Percentiles rank a stretch among this genome's conserved stretches.
Evolutionary conservation across 2,888 invertebrate species (phyloP).

Genomic region (Vesta saturnalis): DNA sequence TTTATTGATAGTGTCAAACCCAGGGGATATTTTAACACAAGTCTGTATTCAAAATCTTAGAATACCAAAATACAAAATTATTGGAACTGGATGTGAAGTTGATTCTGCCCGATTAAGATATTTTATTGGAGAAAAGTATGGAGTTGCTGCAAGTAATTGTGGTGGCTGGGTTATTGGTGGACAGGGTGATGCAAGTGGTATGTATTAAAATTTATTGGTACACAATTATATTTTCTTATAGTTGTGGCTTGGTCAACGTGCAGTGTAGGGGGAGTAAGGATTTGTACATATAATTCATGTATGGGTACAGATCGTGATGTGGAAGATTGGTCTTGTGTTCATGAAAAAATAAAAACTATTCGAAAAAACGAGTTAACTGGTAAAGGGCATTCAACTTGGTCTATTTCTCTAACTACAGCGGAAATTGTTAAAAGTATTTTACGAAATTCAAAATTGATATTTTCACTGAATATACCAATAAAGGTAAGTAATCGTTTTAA

Average conservation of each 20-base stretch:
- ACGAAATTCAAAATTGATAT: background rate
- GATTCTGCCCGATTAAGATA: background rate
- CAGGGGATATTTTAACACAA: background rate
- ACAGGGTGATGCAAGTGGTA: background rate
- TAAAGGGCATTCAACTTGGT: background rate
- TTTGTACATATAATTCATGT: background rate
- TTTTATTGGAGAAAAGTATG: background rate
- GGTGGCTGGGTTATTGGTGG: background rate
- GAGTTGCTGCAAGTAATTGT: background rate
- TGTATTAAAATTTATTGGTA: background rate
- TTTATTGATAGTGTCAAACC: background rate
- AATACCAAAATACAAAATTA: background rate
- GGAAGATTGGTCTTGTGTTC: background rate
- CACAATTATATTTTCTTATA: background rate
- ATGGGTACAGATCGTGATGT: background rate
- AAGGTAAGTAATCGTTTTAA: background rate
- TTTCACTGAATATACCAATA: background rate
- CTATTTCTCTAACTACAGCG: background rate
- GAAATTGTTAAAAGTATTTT: background rate
- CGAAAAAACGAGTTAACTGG: background rate
- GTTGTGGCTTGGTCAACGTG: background rate
- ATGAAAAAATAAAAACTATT: background rate
- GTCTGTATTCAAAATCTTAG: background rate
- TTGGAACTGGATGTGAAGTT: background rate
- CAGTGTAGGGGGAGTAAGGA: background rate